Conservation (phyloP, 2,113 vertebrate genomes). For the Thunnus thynnus region DNA sequence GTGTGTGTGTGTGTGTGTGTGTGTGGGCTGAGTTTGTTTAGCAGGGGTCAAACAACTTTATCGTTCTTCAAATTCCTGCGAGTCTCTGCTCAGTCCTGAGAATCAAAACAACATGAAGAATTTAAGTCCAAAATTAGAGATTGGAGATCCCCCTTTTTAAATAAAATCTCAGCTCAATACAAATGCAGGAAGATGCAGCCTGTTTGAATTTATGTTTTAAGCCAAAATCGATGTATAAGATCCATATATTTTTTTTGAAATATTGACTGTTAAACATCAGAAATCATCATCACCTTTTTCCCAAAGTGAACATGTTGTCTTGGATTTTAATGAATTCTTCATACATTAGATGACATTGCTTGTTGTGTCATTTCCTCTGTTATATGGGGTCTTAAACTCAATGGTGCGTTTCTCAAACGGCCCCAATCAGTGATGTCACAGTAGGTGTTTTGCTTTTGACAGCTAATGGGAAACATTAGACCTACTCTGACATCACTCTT, state of each 20-base stretch:
- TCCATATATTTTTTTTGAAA: not conserved
- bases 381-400: not conserved
- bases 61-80: constrained; percentile 36
- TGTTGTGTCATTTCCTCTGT: too few relatives aligned
- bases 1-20: too few relatives aligned
- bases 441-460: not conserved
- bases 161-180: not conserved
- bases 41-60: constrained; percentile 45
- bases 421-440: not conserved
- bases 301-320: not conserved
- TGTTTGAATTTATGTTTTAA: not conserved
- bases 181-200: not conserved
- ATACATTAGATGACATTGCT: too few relatives aligned
- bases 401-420: not conserved
- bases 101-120: constrained; percentile 26
- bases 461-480: too few relatives aligned
- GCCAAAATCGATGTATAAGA: not conserved
- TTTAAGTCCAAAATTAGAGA: constrained; percentile 2
- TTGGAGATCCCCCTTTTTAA: not conserved
- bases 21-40: constrained; percentile 31
- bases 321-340: not conserved
- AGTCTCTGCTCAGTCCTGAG: constrained; percentile 9
- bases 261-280: not conserved
- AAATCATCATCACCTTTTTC: not conserved
- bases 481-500: too few relatives aligned